Conservation (phyloP, 2,797 vertebrate genomes). For the Galagoides demidoff region DNA sequence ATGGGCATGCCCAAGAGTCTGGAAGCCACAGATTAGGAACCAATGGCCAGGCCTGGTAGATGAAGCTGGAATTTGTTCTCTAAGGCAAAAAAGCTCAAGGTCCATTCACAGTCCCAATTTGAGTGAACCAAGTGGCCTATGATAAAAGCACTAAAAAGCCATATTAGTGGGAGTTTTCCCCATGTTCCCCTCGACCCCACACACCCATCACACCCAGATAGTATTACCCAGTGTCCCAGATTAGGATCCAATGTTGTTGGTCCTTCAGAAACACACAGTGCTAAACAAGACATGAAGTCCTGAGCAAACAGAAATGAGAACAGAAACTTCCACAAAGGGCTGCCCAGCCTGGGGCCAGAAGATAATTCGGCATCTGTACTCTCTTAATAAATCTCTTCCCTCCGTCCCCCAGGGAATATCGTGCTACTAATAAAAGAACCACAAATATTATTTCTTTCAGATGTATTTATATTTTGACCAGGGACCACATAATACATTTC, state of each 20-base stretch:
- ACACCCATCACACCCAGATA: not conserved
- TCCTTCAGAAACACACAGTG: not conserved
- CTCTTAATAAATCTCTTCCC: not conserved
- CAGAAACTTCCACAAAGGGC: not conserved
- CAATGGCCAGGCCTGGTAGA: not conserved
- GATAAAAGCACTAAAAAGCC: not conserved
- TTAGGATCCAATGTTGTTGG: not conserved
- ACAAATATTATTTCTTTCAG: not conserved
- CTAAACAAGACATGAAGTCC: not conserved
- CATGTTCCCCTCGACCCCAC: not conserved
- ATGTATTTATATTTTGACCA: not conserved
- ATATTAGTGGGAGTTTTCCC: not conserved
- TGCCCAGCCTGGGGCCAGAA: not conserved
- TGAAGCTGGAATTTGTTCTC: not conserved
- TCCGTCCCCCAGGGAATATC: not conserved
- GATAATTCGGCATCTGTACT: not conserved
- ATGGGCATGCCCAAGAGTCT: not conserved
- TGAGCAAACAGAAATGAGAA: slow-evolving; percentile 3
- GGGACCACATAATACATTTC: not conserved
- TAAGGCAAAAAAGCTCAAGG: not conserved
- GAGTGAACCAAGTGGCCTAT: not conserved
- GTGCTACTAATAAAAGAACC: not conserved
- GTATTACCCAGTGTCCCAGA: not conserved
- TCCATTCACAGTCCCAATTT: not conserved
- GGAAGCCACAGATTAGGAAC: not conserved